A percentile compares a stretch with the other conserved stretches of the same genome.
Conservation (phyloP, 2,888 invertebrate species). For the Agrotis ipsilon region DNA sequence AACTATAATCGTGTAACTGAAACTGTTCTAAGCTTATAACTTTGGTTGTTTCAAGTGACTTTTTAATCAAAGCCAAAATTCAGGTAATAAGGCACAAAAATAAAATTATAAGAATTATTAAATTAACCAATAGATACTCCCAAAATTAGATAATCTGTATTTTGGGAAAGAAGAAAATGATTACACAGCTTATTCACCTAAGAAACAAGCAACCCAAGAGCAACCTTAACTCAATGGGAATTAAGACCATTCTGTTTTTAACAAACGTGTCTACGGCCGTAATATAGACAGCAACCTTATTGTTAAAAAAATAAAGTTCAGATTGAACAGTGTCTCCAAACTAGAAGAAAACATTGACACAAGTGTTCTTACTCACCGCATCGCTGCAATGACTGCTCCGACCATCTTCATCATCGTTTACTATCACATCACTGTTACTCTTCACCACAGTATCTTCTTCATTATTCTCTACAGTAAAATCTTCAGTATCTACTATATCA, state of each 20-base stretch:
- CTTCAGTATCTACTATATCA: background rate
- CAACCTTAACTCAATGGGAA: background rate
- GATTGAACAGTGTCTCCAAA: too few relatives aligned
- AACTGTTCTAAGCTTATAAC: slow-evolving; percentile 2
- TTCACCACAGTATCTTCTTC: background rate
- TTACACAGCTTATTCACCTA: background rate
- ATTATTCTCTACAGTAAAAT: background rate
- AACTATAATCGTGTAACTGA: background rate
- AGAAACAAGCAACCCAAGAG: background rate
- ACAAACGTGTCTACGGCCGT: background rate
- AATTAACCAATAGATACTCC: too few relatives aligned
- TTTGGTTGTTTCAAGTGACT: background rate
- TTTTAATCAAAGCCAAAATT: too few relatives aligned
- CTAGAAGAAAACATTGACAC: background rate
- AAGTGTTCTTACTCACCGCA: slow-evolving; percentile 25
- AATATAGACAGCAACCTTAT: background rate
- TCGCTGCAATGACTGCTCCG: background rate
- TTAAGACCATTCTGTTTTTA: background rate
- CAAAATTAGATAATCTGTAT: too few relatives aligned
- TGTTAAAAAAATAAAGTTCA: background rate
- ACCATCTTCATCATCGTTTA: background rate
- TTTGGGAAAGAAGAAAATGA: background rate
- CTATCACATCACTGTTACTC: background rate
- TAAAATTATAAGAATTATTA: too few relatives aligned
- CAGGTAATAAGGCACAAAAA: too few relatives aligned